Evolutionary conservation across 2,888 invertebrate species (phyloP).

Genomic region (Amorpha juglandis): DNA sequence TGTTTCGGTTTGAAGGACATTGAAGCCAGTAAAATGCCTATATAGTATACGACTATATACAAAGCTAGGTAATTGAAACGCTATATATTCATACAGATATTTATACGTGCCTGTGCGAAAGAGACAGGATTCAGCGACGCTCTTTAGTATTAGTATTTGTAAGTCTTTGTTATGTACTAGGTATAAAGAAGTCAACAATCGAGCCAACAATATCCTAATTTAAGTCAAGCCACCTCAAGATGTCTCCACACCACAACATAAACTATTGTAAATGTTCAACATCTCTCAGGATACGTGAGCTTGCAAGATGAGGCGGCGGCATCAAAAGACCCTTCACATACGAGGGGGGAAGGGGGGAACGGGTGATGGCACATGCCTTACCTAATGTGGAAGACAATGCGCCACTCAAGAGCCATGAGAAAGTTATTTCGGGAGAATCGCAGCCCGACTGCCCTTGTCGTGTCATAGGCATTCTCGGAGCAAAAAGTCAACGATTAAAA

Average conservation of each 20-base stretch:
- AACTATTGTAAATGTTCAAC: slow-evolving; percentile 14
- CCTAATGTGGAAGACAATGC: slow-evolving; percentile 82
- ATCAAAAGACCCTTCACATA: slow-evolving; percentile 35
- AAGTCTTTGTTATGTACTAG: background rate
- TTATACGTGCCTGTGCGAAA: too few relatives aligned
- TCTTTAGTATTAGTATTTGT: too few relatives aligned
- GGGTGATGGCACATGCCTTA: slow-evolving; percentile 64
- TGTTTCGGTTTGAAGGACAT: too few relatives aligned
- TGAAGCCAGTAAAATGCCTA: too few relatives aligned
- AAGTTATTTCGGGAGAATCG: slow-evolving; percentile 58
- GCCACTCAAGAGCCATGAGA: slow-evolving; percentile 61
- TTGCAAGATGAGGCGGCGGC: slow-evolving; percentile 62
- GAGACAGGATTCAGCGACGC: too few relatives aligned
- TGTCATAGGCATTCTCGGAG: slow-evolving; percentile 36
- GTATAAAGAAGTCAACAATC: background rate
- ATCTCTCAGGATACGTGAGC: slow-evolving; percentile 54
- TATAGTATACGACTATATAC: too few relatives aligned
- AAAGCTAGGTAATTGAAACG: too few relatives aligned
- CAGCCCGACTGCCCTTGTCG: slow-evolving; percentile 32
- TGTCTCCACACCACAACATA: slow-evolving; percentile 10
- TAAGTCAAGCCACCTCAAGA: background rate
- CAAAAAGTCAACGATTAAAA: slow-evolving; percentile 35
- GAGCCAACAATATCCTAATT: background rate
- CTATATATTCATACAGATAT: too few relatives aligned
- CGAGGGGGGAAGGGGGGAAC: slow-evolving; percentile 38